phyloP scores from a whole-genome alignment of 2,113 vertebrate genomes.

The Phaethornis superciliosus region DNA sequence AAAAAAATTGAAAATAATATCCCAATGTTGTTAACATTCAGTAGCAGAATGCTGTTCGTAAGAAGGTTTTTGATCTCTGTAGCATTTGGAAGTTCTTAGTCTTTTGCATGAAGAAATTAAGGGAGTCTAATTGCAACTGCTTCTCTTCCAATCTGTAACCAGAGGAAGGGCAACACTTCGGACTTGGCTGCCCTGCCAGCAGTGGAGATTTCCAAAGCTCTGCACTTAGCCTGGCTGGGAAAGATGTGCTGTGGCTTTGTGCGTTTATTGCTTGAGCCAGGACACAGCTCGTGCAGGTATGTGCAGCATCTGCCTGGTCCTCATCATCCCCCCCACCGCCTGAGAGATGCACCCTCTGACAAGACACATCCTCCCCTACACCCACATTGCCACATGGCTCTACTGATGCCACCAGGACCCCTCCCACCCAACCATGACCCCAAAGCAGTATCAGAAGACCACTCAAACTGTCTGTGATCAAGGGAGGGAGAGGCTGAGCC shows the following conservation, averaged over 20 bases:
- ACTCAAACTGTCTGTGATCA: too few species aligned
- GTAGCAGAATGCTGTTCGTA: not conserved
- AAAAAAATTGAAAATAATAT: not conserved
- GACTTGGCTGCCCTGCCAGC: not conserved
- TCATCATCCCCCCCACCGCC: too few species aligned
- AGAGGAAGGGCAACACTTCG: not conserved
- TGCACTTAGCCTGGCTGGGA: not conserved
- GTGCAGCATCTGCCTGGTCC: too few species aligned
- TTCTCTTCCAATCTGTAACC: not conserved
- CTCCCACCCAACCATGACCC: not conserved
- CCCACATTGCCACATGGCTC: not conserved
- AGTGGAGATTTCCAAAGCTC: not conserved
- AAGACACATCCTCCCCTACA: not conserved
- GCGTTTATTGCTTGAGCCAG: not conserved
- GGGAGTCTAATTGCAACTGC: not conserved
- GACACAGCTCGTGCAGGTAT: not conserved
- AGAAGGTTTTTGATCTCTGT: not conserved
- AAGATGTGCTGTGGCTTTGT: not conserved
- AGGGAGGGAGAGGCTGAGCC: not conserved
- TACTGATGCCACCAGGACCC: not conserved
- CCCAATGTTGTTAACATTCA: not conserved
- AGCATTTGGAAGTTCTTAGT: not conserved
- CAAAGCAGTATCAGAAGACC: rapidly evolving
- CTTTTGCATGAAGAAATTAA: not conserved
- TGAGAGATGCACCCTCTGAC: not conserved